phyloP scores from a whole-genome alignment of 2,113 vertebrate species.

The Pelobates fuscus region DNA sequence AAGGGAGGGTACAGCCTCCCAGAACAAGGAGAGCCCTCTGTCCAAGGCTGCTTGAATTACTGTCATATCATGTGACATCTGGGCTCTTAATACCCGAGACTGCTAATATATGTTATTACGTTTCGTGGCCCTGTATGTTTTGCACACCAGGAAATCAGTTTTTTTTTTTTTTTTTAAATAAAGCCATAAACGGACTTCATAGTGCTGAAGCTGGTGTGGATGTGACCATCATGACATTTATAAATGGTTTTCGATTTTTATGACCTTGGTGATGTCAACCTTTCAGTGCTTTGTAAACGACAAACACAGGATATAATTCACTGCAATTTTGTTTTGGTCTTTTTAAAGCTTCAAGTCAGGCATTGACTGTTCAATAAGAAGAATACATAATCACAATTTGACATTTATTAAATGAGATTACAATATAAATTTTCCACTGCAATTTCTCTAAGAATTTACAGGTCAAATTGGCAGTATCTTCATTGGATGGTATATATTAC shows the following conservation, averaged over 20 bases:
- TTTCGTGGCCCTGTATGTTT: conserved; percentile 54
- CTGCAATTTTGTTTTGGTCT: neutral
- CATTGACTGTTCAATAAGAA: too few species aligned
- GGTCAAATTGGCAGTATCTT: too few species aligned
- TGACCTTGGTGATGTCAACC: neutral
- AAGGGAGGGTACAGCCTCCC: conserved; percentile 74
- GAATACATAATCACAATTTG: too few species aligned
- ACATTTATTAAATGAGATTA: too few species aligned
- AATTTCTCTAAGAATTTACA: too few species aligned
- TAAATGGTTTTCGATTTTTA: neutral
- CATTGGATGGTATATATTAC: too few species aligned
- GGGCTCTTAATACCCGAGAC: conserved; percentile 75
- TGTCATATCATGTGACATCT: conserved; percentile 69
- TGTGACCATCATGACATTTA: conserved; percentile 27
- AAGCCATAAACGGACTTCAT: conserved; percentile 17
- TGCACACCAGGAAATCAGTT: conserved; percentile 64
- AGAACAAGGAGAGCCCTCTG: conserved; percentile 66
- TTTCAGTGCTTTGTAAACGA: neutral
- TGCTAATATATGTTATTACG: conserved; percentile 63
- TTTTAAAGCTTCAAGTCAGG: neutral
- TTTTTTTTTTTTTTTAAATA: conserved; percentile 58
- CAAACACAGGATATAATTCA: neutral
- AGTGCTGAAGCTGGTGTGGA: neutral
- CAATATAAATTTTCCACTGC: too few species aligned
- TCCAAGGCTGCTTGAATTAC: conserved; percentile 70